Base-by-base conservation (phyloP, 2,113 vertebrate species). In the Hiodon alosoides region DNA sequence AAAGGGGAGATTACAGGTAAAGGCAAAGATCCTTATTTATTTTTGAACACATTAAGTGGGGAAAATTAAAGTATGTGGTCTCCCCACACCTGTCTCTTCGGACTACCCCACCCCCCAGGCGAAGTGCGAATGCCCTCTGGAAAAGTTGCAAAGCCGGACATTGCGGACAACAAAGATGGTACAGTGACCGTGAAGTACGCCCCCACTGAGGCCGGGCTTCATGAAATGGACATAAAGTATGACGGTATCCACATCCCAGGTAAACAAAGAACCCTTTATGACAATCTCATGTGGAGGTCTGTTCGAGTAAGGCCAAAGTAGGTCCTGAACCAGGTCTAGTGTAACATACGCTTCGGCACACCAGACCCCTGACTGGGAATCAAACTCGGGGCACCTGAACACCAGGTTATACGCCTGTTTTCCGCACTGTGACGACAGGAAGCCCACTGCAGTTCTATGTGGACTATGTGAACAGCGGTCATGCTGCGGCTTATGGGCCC, bases 1-100 rank as follows among this genome's bases (percentile, higher is more conserved):
- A 96, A 96, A 79, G 96, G 96, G 3, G 94, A 97, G 84, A 95
- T 98, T 78, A 96, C 96, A 5, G 95, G 96, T 95, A 82, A 84
- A 60, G 46, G 5, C 62, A 8, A 64, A 46, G 31, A 31, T 31
- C 31, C 31, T 31, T 31, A 31, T 31, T 31, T 31, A 31, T 67
- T 13, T 51, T 68, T 7, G 52, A 14, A 68, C 13, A 68, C 50
- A 68, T 68, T 14, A 5, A 68, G 48, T 2, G 17, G 4, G 4
- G 62, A 9, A 31, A 9, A 8, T 14, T 68, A 14, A 4, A n/a
- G 4, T 52, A 5, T n/a, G n/a, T 11, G 47, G 47, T 4, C 14
- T 10, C 14, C 5, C 67, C 55, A 16, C 10, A 16, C n/a, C 5
- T 52, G 14, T n/a, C 53, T 69, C 3, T 14, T 16, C 16, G 48